These are phyloP conservation scores for Ophiothrix spiculata DNA, from an alignment of 35 echinoderm and acorn worm genomes.

Conservation along the genomic window DNA sequence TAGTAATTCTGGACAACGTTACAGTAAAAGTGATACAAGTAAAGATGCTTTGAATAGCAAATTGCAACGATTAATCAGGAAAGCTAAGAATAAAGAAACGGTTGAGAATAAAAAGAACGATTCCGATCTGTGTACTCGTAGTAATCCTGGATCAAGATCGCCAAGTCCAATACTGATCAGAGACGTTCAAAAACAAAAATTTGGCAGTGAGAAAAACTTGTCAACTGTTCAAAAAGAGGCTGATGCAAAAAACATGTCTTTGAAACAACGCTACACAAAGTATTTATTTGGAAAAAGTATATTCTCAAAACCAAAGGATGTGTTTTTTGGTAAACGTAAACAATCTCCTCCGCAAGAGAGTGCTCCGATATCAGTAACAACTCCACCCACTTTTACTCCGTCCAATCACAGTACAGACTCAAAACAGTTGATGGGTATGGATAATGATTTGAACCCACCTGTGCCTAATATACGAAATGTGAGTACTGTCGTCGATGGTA, in stretches of 20 bases:
- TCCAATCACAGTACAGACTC: no score
- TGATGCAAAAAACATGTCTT: not conserved
- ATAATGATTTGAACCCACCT: no score
- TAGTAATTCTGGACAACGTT: not conserved
- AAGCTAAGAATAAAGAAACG: not conserved
- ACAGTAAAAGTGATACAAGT: not conserved
- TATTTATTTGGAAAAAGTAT: constrained; percentile 8
- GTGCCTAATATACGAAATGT: no score
- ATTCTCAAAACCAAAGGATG: not conserved
- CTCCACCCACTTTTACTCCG: no score
- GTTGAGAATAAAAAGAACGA: not conserved
- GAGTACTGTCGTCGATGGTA: no score
- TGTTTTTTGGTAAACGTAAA: not conserved
- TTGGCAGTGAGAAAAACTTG: not conserved
- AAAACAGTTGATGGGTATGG: no score
- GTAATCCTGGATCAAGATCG: not conserved
- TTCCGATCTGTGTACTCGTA: not conserved
- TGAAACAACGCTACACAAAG: not conserved
- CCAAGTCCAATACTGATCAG: not conserved
- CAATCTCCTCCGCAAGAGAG: not conserved
- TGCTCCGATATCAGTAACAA: no score
- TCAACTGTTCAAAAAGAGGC: not conserved
- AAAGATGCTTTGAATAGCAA: not conserved
- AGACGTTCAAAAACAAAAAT: not conserved
- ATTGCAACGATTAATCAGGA: not conserved